Evolutionary conservation across 2,113 vertebrate genomes (phyloP), one percentile per base, ranked within the genome.

Genomic region (Xiphias gladius): DNA sequence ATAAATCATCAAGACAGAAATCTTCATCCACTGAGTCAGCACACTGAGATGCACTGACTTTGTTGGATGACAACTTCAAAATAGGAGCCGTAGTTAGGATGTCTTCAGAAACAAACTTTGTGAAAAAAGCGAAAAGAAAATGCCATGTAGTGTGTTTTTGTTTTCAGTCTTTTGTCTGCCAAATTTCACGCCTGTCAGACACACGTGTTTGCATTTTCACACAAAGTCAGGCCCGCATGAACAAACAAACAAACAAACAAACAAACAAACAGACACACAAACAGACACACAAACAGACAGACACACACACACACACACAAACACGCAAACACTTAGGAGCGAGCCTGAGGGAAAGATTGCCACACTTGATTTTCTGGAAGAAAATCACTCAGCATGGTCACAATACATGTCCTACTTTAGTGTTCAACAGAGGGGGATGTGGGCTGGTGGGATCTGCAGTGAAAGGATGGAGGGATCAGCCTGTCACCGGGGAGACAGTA

Each of bases 401-500:
- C 86, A 83, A 76, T 72, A 66, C 73, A 57, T 77, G 79, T 80
- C 79, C 86, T 57, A 80, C 84, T 89, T 83, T 64, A 79, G 73
- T 28, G 84, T 61, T 80, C 0, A 1, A 39, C 66, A 52, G 73
- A 48, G 26, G 77, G 64, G 62, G 70, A 78, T 76, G 82, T 73
- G 80, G 76, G 84, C 76, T 69, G 43, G 22, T 35, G 74, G 74
- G 83, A 86, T 82, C 83, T 87, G 70, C 50, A 52, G 59, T n/a
- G 66, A 68, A 55, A 52, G 46, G 79, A 70, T 62, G 58, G 30
- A 76, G 50, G 70, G 46, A 74, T 80, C 65, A 55, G 77, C 69
- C 83, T 88, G 90, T 83, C 76, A 28, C 61, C 22, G 7, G 46
- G 63, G 68, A 86, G 87, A 92, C 80, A 85, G 87, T 83, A 85